Conservation (phyloP, 1,140 invertebrate species). For the Nixonia krombeini region DNA sequence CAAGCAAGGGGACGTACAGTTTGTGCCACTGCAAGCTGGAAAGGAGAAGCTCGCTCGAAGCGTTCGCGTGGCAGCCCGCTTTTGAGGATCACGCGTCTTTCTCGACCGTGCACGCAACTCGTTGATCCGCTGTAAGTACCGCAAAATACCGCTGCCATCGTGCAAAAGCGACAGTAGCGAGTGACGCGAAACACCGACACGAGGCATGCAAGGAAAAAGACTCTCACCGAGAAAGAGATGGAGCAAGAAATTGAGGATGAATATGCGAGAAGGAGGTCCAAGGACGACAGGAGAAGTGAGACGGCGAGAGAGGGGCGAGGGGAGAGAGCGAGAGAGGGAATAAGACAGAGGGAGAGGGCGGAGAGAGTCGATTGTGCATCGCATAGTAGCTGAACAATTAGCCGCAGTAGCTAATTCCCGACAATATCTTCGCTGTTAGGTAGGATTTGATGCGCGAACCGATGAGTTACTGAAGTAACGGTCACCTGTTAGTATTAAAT, state of each 20-base stretch:
- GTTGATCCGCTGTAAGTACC: slow-evolving; percentile 26
- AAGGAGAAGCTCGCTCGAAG: slow-evolving; percentile 52
- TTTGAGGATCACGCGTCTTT: slow-evolving; percentile 51
- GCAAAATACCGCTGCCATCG: slow-evolving; percentile 35
- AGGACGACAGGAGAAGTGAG: no score
- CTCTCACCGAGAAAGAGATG: no score
- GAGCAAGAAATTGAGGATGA: no score
- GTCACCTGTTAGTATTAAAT: no score
- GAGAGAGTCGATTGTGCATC: slow-evolving; percentile 25
- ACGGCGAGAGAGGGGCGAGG: no score
- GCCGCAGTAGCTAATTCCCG: slow-evolving; percentile 33
- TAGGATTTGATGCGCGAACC: no score
- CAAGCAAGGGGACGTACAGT: no score
- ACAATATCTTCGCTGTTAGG: slow-evolving; percentile 24
- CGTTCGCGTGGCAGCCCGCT: slow-evolving; percentile 63
- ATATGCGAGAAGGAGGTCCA: no score
- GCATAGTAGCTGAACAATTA: slow-evolving; percentile 48
- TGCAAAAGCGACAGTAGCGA: slow-evolving; percentile 31
- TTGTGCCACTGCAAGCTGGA: no score
- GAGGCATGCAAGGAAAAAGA: not conserved
- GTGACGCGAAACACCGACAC: slow-evolving; percentile 25
- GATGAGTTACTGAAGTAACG: no score
- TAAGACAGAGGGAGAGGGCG: slow-evolving; percentile 13
- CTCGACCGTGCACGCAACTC: slow-evolving; percentile 39
- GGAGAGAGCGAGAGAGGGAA: no score